phyloP scores from a whole-genome alignment of 2,888 invertebrate genomes.

The Idaea aversata region DNA sequence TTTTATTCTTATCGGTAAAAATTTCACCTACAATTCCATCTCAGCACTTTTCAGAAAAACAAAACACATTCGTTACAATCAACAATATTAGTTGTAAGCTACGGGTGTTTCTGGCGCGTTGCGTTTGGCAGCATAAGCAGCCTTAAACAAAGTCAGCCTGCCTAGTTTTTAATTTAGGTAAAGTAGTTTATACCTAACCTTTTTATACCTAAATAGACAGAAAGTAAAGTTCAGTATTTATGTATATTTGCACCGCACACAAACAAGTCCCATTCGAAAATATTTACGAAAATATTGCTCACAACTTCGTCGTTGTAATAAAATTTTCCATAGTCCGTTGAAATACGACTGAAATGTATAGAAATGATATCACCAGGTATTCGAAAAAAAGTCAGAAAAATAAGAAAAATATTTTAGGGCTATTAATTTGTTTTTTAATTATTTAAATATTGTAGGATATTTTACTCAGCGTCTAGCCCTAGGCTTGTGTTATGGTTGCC shows the following conservation, averaged over 20 bases:
- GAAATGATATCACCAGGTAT: constrained; percentile 50
- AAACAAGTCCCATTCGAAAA: constrained; percentile 70
- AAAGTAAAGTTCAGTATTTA: constrained; percentile 44
- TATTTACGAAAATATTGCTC: constrained; percentile 77
- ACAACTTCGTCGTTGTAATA: constrained; percentile 71
- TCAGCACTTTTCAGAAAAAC: no score
- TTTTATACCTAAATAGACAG: constrained; percentile 29
- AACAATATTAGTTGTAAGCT: no score
- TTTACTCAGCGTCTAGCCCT: no score
- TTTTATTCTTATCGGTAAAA: no score
- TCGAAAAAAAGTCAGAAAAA: no score
- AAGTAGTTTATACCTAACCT: constrained; percentile 4
- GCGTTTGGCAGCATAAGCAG: no score
- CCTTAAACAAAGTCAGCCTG: no score
- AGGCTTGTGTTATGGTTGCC: no score
- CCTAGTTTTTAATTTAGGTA: constrained; percentile 3
- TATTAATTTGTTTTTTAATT: constrained; percentile 7
- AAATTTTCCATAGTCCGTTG: constrained; percentile 64
- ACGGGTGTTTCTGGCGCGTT: no score
- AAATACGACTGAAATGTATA: constrained; percentile 35
- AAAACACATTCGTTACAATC: no score
- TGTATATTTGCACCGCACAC: constrained; percentile 52
- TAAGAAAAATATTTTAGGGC: background rate
- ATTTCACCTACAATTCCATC: no score
- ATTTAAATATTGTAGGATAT: background rate